Evolutionary conservation across 2,888 invertebrate species (phyloP).

Genomic region (Eucera pruinosa): DNA sequence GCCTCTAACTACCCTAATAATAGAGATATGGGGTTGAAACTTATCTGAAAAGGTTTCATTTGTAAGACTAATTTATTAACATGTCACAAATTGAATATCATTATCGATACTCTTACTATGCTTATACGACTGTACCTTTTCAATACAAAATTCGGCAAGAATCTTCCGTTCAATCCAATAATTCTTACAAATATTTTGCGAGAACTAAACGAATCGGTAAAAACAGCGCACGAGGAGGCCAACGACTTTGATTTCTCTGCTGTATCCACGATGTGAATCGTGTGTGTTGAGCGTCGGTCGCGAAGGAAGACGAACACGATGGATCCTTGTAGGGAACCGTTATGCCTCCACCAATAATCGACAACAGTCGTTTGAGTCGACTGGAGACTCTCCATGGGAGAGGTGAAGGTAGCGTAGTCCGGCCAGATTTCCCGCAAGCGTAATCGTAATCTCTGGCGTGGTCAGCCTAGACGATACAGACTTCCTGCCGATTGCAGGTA

Average conservation of each 20-base stretch:
- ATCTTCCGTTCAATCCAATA: too few species aligned
- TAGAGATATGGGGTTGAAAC: too few species aligned
- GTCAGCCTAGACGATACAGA: conserved; percentile 39
- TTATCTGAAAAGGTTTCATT: too few species aligned
- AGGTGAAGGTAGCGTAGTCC: conserved; percentile 35
- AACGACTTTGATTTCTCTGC: conserved; percentile 21
- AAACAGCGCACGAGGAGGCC: background rate
- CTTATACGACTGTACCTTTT: too few species aligned
- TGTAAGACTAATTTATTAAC: too few species aligned
- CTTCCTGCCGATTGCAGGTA: conserved; percentile 62
- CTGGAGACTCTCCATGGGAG: conserved; percentile 11
- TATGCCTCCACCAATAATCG: conserved; percentile 47
- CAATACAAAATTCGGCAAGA: too few species aligned
- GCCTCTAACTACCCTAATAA: too few species aligned
- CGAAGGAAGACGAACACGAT: background rate
- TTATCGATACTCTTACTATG: too few species aligned
- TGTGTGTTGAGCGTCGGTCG: conserved; percentile 14
- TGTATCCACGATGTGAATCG: conserved; percentile 3
- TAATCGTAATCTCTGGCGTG: conserved; percentile 39
- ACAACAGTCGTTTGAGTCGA: background rate
- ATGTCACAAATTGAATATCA: too few species aligned
- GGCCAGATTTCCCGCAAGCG: conserved; percentile 35
- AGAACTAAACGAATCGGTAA: background rate
- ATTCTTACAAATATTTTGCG: too few species aligned
- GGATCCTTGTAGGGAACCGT: conserved; percentile 39